Conservation (phyloP, 1,140 invertebrate genomes). For the Drosophila asahinai region DNA sequence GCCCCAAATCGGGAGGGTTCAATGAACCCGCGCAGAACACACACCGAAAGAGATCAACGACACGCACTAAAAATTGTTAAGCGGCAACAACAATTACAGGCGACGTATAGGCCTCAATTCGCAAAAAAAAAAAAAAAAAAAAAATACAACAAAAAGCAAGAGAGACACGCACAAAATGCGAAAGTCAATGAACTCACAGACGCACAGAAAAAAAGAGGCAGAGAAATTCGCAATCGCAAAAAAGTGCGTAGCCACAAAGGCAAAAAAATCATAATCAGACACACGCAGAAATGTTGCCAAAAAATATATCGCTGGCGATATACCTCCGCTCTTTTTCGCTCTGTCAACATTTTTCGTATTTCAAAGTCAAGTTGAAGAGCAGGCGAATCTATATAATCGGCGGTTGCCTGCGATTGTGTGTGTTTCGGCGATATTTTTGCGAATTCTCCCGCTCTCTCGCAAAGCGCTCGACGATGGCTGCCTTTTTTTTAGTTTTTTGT, state of each 20-base stretch:
- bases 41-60: conserved; percentile 75
- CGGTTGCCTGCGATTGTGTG: conserved; percentile 4
- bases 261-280: conserved; percentile 1
- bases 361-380: conserved; percentile 84
- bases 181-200: conserved; percentile 71
- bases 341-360: conserved; percentile 65
- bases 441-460: conserved; percentile 42
- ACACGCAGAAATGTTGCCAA: conserved; percentile 68
- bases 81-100: conserved; percentile 32
- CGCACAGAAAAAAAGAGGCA: conserved; percentile 27
- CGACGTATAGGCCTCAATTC: conserved; percentile 57
- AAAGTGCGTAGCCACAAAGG: conserved; percentile 44
- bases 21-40: conserved; percentile 50
- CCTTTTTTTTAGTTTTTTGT: conserved; percentile 14
- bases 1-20: conserved; percentile 54
- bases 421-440: conserved; percentile 41
- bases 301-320: conserved; percentile 35
- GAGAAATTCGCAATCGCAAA: conserved; percentile 42
- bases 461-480: background rate
- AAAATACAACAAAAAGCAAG: conserved; percentile 23
- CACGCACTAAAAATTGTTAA: conserved; percentile 67
- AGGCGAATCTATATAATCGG: conserved; percentile 7
- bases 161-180: conserved; percentile 44
- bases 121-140: conserved; percentile 64
- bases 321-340: conserved; percentile 18